Evolutionary conservation across 2,113 vertebrate species (phyloP).

Genomic region (Poeciliopsis retropinna): DNA sequence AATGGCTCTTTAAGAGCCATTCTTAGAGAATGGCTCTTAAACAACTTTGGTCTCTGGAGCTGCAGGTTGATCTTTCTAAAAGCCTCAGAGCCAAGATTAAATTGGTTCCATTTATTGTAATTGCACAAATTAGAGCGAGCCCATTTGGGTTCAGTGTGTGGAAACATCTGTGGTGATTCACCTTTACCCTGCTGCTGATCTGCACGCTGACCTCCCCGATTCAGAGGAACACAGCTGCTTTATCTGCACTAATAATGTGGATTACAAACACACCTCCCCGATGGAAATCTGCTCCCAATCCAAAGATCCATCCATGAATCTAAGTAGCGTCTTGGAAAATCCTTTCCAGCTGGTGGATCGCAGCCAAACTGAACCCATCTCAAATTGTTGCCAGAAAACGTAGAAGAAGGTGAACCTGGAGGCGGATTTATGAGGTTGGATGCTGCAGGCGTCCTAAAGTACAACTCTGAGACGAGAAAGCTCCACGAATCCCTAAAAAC

Average conservation of each 20-base stretch:
- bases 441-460: not conserved
- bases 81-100: not conserved
- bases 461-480: not conserved
- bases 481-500: not conserved
- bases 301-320: constrained; percentile 21
- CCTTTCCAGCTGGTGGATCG: constrained; percentile 17
- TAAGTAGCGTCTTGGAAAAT: constrained; percentile 13
- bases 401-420: not conserved
- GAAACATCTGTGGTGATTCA: constrained; percentile 4
- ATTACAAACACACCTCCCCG: constrained; percentile 30
- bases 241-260: constrained; percentile 28
- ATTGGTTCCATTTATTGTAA: constrained; percentile 2
- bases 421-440: not conserved
- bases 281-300: constrained; percentile 20
- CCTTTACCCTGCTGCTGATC: constrained; percentile 10
- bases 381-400: constrained; percentile 19
- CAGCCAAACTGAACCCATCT: constrained; percentile 17
- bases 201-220: constrained; percentile 11
- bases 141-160: not conserved
- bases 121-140: not conserved
- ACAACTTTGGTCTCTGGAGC: not conserved
- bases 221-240: constrained; percentile 36
- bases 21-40: too few relatives aligned
- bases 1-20: too few relatives aligned
- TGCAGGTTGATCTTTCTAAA: not conserved